Evolutionary conservation across 2,888 invertebrate species (phyloP), one percentile per base, ranked within the genome.

Genomic region (Xylota segnis): DNA sequence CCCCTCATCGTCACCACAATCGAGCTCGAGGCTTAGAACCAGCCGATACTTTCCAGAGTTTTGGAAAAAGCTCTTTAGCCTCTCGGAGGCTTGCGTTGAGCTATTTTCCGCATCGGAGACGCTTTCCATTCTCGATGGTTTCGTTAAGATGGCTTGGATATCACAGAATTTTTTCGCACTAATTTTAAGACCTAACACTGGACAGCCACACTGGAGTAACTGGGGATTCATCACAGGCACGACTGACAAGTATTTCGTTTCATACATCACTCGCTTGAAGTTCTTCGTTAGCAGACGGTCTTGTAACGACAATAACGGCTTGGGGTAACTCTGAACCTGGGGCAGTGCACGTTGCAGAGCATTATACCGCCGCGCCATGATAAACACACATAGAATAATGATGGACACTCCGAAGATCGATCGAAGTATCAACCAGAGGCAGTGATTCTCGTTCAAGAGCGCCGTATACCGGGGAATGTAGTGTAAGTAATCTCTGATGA

Each of bases 401-500:
- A 87, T 61, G 27, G 52, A 9, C 1, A 71, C 6, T 4, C 52
- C 37, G 0, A 76, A 9, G 0, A 75, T 7, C 0, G 81, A 87
- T 5, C 81, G 83, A 5, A 89, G 47, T 0, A 89, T 71, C 59
- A 87, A 72, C 89, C 89, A 88, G 6, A 89, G 87, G 50, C 83
- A 68, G 1, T 12, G 66, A 37, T 89, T 89, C 23, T 88, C 88
- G 0, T 77, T 58, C 7, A 84, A 16, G 9, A 88, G 87, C 0
- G 84, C 77, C 7, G 87, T 61, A 52, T 88, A 89, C 12, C 79
- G 87, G 2, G 89, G 89, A 9, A 88, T 88, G 29, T 84, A 87
- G 16, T 75, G 23, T 5, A 89, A 68, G 59, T 89, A 89, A 59
- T 89, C 89, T 3, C 72, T 78, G 0, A 88, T 86, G 6, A 89